Evolutionary conservation across 2,888 invertebrate genomes (phyloP), one percentile per base, ranked within the genome.

Genomic region (Drosophila antonietae): DNA sequence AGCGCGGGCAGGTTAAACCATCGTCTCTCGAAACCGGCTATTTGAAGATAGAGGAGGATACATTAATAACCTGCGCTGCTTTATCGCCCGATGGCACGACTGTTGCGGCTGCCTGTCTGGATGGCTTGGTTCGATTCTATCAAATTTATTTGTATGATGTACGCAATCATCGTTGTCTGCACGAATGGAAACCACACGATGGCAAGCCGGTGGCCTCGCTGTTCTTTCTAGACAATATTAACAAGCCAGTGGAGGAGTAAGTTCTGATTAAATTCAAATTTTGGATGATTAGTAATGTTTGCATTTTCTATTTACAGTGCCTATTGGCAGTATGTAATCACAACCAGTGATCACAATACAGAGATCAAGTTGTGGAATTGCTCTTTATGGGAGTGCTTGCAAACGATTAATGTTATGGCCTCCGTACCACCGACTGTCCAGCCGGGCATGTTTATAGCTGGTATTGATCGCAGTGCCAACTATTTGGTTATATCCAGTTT

Each of bases 281-380:
- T 1, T 20, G 6, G 10, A 39, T 8, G 7, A 0, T 10, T 23
- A 35, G 23, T 53, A 53, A 53, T 53, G 10, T 39, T 35, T 20
- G 2, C 9, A 2, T n/a, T 47, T 3, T 15, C 14, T n/a, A 23
- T 96, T 91, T 69, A 10, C 68, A 91, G 91, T 51, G 82, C 92
- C 3, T 98, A 98, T 93, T 99, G 99, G 99, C 98, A 98, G 92
- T 98, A 96, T 93, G 98, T 97, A 0, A 95, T 99, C 47, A 98
- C 99, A 0, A 98, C 98, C 1, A 96, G 97, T 0, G 96, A 96
- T 75, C 95, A 97, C 91, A 98, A 98, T 93, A 96, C 97, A 0
- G 97, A 97, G 87, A 93, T 99, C 61, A 98, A 98, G 93, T 94
- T 96, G 53, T 99, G 98, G 98, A 97, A 97, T 9, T 99, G 98